Percentiles rank a stretch among this genome's conserved stretches.
These are phyloP conservation scores for Tineola bisselliella DNA, from an alignment of 2,888 invertebrate genomes.

Conservation along the genomic window DNA sequence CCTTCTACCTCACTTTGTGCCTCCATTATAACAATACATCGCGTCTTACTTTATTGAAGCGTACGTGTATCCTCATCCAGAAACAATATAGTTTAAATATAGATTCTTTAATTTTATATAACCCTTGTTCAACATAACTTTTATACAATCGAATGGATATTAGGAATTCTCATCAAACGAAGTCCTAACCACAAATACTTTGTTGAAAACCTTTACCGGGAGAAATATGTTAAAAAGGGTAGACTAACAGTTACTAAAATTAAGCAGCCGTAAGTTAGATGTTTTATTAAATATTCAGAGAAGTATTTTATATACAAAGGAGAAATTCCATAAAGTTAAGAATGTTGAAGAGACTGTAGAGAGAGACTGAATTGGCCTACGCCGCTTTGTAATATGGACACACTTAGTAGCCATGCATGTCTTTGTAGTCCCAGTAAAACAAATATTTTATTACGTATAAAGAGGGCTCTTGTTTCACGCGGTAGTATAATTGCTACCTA, in stretches of 20 bases:
- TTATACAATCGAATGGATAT: background rate
- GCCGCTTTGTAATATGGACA: background rate
- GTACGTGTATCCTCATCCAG: background rate
- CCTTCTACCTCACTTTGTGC: background rate
- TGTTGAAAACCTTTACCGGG: background rate
- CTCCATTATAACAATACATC: background rate
- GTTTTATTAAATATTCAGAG: background rate
- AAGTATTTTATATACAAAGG: background rate
- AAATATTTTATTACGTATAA: background rate
- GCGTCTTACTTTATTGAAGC: background rate
- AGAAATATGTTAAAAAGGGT: background rate
- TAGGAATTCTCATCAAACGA: background rate
- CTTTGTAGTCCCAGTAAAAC: background rate
- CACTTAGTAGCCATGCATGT: background rate
- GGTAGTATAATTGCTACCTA: too few species aligned
- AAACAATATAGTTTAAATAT: background rate
- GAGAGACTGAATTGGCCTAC: background rate
- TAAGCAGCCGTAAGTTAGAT: background rate
- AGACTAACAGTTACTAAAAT: background rate
- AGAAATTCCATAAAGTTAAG: background rate
- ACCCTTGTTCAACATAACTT: background rate
- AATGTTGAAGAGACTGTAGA: background rate
- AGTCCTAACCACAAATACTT: background rate
- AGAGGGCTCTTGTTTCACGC: too few species aligned
- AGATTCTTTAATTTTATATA: background rate